Base-by-base conservation (phyloP, 2,797 vertebrate genomes). In the Parauchenoglanis punctatus region DNA sequence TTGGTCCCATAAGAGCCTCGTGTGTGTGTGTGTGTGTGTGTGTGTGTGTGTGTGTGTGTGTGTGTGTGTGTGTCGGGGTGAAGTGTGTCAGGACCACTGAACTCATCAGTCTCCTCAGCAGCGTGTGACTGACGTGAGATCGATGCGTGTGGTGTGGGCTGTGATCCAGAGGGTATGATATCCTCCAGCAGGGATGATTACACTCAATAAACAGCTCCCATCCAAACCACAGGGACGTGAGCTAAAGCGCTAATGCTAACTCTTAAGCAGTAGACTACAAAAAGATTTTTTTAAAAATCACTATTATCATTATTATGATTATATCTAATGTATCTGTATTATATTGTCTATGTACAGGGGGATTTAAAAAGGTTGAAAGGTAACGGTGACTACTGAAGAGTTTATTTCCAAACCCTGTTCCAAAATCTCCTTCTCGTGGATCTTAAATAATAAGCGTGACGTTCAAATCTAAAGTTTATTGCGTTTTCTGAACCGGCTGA, bases 101-200 rank as follows among this genome's bases (percentile, higher is more conserved):
- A 84, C 85, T 91, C 83, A 87, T 89, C 83, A 17, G 78, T 85
- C 78, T 80, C 63, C n/a, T 88, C 61, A 75, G 87, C 63, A 61
- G 44, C 44, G 58, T 86, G 81, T 85, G 87, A 87, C 68, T 85
- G 83, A 76, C 70, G 40, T 81, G n/a, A 88, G 87, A 89, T 89
- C 86, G 52, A 87, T 91, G 90, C 83, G 84, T 85, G 82, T 83
- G 85, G 67, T 77, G 44, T 81, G 81, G 76, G 81, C 83, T 84
- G 58, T 88, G 68, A 87, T 90, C 52, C 76, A 35, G n/a, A 83
- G 88, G 85, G 77, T 88, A 83, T 88, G 85, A 89, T 85, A 84
- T 82, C 68, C 76, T 89, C 86, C 85, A 83, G 82, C 31, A 10
- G 65, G 40, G 61, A 81, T 72, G 44, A 87, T 73, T 87, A 75